Conservation (phyloP, 2,797 vertebrate genomes). For the Rachycentron canadum region DNA sequence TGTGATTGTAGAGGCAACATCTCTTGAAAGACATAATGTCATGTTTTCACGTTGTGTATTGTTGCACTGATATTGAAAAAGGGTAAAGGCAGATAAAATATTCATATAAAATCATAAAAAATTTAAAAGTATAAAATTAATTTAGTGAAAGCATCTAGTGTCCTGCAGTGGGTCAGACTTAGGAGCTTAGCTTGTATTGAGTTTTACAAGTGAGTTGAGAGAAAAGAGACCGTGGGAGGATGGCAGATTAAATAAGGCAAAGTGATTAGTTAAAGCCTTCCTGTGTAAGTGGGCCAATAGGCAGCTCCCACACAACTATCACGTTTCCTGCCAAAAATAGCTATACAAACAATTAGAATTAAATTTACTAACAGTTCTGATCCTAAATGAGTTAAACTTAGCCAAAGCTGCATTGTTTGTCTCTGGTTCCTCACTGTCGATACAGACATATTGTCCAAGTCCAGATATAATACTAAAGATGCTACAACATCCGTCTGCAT, state of each 20-base stretch:
- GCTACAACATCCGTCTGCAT: background rate
- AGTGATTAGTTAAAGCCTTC: constrained; percentile 51
- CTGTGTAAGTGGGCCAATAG: constrained; percentile 25
- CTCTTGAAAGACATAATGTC: background rate
- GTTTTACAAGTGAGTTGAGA: constrained; percentile 12
- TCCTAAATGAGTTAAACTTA: background rate
- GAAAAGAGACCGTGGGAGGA: constrained; percentile 13
- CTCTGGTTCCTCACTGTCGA: background rate
- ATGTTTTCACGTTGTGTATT: background rate
- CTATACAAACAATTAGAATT: background rate
- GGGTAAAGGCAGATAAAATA: background rate
- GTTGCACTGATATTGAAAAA: background rate
- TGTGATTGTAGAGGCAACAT: constrained; percentile 7
- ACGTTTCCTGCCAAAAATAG: constrained; percentile 23
- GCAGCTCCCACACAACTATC: background rate
- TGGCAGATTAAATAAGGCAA: constrained; percentile 26
- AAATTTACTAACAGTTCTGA: constrained; percentile 2
- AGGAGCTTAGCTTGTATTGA: constrained; percentile 18
- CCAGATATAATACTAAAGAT: background rate
- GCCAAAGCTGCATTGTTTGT: background rate
- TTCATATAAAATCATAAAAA: background rate
- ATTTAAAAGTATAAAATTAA: background rate
- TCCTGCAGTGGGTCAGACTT: background rate
- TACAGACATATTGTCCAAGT: background rate
- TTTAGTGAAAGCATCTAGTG: background rate